A percentile compares a stretch with the other conserved stretches of the same genome.
These are phyloP conservation scores for Dynastes maya DNA, from an alignment of 2,888 invertebrate species.

Conservation along the genomic window DNA sequence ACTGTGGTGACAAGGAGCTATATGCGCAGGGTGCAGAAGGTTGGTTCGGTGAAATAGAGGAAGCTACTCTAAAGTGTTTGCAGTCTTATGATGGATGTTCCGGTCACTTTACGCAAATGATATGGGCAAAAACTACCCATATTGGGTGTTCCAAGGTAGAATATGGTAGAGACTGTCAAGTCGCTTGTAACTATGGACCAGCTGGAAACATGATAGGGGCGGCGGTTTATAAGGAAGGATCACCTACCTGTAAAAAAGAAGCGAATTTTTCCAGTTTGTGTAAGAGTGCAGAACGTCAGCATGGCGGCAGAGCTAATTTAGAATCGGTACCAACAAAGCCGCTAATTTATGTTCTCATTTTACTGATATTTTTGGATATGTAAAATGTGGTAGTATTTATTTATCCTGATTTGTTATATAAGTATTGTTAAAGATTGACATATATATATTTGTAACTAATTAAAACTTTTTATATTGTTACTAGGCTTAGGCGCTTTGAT, in stretches of 20 bases:
- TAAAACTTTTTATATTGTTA: too few species aligned
- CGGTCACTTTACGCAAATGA: slow-evolving; percentile 34
- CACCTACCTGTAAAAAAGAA: background rate
- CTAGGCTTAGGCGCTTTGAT: too few species aligned
- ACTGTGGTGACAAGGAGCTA: slow-evolving; percentile 7
- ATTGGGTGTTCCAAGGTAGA: slow-evolving; percentile 40
- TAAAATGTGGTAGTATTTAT: too few species aligned
- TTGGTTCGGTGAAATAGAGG: slow-evolving; percentile 44
- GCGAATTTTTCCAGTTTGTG: slow-evolving; percentile 18
- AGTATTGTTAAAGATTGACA: too few species aligned
- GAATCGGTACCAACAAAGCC: too few species aligned
- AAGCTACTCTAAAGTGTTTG: background rate
- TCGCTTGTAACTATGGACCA: slow-evolving; percentile 49
- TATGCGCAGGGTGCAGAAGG: background rate
- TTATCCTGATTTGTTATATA: too few species aligned
- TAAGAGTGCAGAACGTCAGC: background rate
- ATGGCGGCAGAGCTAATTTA: background rate
- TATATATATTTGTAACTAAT: too few species aligned
- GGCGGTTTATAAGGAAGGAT: slow-evolving; percentile 26
- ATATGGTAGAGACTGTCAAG: background rate
- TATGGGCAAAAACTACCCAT: slow-evolving; percentile 47
- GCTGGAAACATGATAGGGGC: slow-evolving; percentile 30
- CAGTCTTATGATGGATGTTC: background rate
- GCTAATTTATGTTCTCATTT: too few species aligned
- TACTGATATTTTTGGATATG: too few species aligned